Conservation (phyloP, 2,888 invertebrate genomes). For the Busseola fusca region DNA sequence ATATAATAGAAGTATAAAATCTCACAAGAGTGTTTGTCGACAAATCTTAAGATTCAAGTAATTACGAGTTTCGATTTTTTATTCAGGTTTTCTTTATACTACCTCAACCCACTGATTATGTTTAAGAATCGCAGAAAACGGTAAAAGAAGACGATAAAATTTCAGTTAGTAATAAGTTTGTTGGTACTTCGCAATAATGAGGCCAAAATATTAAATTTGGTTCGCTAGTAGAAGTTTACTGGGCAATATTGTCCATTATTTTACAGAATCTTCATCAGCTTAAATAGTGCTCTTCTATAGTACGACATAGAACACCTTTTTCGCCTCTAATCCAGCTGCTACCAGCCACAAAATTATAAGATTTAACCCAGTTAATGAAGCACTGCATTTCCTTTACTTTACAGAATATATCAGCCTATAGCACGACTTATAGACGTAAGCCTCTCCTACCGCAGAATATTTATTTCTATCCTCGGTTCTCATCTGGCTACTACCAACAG, state of each 20-base stretch:
- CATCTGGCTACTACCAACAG: background rate
- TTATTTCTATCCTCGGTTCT: background rate
- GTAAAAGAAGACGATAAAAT: background rate
- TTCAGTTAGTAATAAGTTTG: background rate
- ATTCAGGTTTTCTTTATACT: background rate
- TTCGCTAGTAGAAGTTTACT: background rate
- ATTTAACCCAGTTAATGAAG: too few species aligned
- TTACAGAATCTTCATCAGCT: background rate
- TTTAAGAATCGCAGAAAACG: background rate
- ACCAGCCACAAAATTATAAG: too few species aligned
- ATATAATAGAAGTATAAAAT: background rate
- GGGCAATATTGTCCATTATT: background rate
- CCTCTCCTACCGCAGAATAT: background rate
- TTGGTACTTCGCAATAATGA: background rate
- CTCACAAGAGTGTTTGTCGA: conserved; percentile 8
- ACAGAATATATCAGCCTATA: too few species aligned
- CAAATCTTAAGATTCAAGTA: background rate
- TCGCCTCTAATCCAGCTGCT: too few species aligned
- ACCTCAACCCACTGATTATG: background rate
- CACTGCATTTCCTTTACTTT: too few species aligned
- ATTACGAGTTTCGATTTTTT: conserved; percentile 2
- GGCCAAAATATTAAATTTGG: background rate
- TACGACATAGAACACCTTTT: too few species aligned
- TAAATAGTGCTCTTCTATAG: too few species aligned
- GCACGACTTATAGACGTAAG: too few species aligned